These are phyloP conservation scores for Neodon shergylaensis DNA, from an alignment of 2,113 vertebrate species.

Conservation along the genomic window DNA sequence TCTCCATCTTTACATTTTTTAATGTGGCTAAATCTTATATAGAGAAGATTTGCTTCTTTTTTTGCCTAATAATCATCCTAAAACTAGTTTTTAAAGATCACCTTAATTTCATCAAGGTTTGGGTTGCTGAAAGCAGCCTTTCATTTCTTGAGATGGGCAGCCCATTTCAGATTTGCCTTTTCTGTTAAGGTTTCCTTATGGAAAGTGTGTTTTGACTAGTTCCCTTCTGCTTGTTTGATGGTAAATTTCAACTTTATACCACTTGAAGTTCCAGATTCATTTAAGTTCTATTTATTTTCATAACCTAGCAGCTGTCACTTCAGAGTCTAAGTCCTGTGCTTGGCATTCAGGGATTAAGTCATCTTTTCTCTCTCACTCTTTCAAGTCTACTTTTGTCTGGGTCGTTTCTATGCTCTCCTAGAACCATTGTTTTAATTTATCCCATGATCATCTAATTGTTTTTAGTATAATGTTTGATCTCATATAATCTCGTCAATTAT, in stretches of 20 bases:
- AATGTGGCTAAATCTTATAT: background rate
- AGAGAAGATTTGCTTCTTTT: background rate
- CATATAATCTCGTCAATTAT: background rate
- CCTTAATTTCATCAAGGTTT: background rate
- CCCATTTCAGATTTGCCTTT: background rate
- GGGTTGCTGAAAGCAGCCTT: background rate
- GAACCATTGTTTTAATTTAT: background rate
- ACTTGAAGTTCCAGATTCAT: background rate
- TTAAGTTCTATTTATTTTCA: background rate
- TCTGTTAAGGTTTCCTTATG: background rate
- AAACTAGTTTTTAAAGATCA: background rate
- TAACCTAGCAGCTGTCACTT: background rate
- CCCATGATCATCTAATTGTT: background rate
- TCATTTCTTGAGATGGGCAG: background rate
- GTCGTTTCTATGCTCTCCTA: background rate
- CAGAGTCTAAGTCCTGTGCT: background rate
- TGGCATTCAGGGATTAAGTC: background rate
- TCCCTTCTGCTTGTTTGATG: background rate
- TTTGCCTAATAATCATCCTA: background rate
- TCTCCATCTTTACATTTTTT: background rate
- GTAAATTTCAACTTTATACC: background rate
- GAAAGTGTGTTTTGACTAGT: background rate
- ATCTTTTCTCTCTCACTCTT: background rate
- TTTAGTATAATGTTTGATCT: background rate
- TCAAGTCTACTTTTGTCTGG: background rate